phyloP scores from a whole-genome alignment of 2,113 vertebrate species.

The Otis tarda region DNA sequence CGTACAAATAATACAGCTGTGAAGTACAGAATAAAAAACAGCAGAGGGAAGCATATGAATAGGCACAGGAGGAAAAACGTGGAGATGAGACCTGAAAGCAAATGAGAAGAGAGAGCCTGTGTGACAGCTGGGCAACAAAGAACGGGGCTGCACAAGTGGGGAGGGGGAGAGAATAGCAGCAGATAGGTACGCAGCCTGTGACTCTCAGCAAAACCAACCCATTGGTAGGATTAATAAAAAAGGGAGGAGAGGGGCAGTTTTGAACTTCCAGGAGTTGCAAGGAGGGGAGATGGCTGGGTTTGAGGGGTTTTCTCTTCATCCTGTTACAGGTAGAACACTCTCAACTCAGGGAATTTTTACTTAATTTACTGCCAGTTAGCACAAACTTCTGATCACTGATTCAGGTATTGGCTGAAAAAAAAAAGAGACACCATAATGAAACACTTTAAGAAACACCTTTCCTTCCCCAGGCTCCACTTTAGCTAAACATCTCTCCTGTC shows the following conservation, averaged over 20 bases:
- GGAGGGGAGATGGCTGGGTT: neutral
- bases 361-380: neutral
- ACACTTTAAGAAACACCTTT: neutral
- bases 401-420: neutral
- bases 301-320: rapidly evolving
- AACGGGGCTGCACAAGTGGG: rapidly evolving
- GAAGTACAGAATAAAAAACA: neutral
- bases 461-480: neutral
- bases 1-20: neutral
- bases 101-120: neutral
- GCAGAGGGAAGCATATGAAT: neutral
- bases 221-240: neutral
- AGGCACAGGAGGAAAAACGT: neutral
- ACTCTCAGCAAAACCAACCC: neutral
- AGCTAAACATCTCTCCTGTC: neutral
- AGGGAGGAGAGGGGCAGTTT: rapidly evolving
- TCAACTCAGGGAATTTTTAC: neutral
- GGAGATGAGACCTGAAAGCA: neutral
- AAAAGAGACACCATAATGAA: neutral
- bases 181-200: neutral
- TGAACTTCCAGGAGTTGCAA: neutral
- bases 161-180: neutral
- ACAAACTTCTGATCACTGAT: neutral
- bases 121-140: neutral
- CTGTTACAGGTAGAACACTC: neutral